Evolutionary conservation across 92 coral and sea anemone species (phyloP), one percentile per base, ranked within the genome.

Genomic region (Bergia puertoricense): DNA sequence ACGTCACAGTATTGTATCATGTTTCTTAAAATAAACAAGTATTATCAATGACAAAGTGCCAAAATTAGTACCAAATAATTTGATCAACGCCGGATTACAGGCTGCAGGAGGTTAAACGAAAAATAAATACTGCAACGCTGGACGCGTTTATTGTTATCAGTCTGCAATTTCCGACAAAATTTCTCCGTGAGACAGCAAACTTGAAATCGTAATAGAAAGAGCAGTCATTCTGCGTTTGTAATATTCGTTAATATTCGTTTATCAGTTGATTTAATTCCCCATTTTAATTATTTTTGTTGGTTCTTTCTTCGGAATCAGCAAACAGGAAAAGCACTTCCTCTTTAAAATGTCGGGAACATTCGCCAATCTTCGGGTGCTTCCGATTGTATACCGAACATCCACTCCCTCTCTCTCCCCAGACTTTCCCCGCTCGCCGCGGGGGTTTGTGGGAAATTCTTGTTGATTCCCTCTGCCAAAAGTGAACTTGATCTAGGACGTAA

Each of bases 381-480:
- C 87, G 87, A 84, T 68, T 20, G 57, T 54, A 40, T 82, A 18
- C 82, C 82, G 82, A 79, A 48, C 62, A 71, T 84, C 87, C 78
- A 71, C 87, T 84, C 79, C 87, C 76, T 37, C 48, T 18, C 87
- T 84, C 87, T 84, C 87, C 87, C 87, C 86, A 83, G 86, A 83
- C 86, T 83, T 83, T 83, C 86, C 77, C 78, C 77, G 87, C 40
- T 84, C 78, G 44, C 87, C 72, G 92, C 93, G 54, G 88, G 81
- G 98, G 89, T 80, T 92, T 94, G 69, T 77, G 98, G 98, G 94
- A 93, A 93, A 95, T 95, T 93, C 96, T 95, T 95, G 93, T 62
- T 88, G 92, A 79, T 78, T 89, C 76, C 89, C 91, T 90, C 89
- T 88, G 90, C 88, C 91, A 75, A 67, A 77, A 20, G 50, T 88